Evolutionary conservation across 2,797 vertebrate species (phyloP).

Genomic region (Serranus cabrilla): DNA sequence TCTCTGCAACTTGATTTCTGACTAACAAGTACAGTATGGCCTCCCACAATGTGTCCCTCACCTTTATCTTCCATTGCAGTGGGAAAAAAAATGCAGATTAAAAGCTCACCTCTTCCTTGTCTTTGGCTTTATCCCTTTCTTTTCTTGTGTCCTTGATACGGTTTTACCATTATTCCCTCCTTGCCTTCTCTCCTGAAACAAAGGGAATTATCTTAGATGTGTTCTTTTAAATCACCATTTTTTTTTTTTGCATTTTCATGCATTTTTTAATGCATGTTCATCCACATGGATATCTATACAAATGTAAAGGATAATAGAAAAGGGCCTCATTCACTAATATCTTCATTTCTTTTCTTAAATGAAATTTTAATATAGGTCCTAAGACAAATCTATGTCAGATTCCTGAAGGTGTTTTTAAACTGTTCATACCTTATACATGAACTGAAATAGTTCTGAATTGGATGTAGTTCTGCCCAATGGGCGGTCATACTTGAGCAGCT

Average conservation of each 20-base stretch:
- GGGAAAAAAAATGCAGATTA: background rate
- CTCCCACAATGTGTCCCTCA: slow-evolving; percentile 7
- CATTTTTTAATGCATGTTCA: background rate
- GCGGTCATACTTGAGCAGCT: no score
- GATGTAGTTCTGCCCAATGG: no score
- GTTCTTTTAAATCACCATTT: slow-evolving; percentile 8
- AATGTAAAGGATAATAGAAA: background rate
- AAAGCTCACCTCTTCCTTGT: background rate
- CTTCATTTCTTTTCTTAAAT: no score
- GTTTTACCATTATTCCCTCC: background rate
- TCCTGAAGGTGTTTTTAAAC: no score
- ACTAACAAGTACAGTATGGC: background rate
- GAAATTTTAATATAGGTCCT: no score
- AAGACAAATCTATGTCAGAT: no score
- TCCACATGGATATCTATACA: background rate
- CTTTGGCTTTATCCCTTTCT: background rate
- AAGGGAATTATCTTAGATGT: background rate
- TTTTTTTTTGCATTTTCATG: background rate
- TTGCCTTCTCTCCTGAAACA: background rate
- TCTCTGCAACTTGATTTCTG: slow-evolving; percentile 11
- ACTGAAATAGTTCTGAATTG: no score
- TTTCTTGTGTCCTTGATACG: slow-evolving; percentile 4
- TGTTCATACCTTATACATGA: no score
- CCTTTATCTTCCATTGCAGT: slow-evolving; percentile 14
- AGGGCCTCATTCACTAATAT: no score